Conservation (phyloP, 1,140 invertebrate species). For the Sarcophaga bullata region DNA sequence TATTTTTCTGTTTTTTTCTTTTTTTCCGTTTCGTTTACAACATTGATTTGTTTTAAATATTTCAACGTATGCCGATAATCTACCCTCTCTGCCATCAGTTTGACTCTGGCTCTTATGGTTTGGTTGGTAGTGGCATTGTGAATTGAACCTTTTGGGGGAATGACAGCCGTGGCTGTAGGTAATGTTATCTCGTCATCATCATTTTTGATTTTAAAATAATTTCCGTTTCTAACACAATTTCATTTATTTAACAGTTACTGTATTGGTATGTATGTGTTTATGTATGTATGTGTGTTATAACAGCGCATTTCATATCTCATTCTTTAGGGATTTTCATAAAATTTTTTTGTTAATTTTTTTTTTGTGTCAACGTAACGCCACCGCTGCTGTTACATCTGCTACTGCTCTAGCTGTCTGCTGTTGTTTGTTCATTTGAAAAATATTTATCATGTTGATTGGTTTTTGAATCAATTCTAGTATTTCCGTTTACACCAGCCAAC, state of each 20-base stretch:
- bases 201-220: constrained; percentile 41
- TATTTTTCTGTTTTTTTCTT: neutral
- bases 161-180: neutral
- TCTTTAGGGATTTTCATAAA: constrained; percentile 24
- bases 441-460: constrained; percentile 40
- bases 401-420: neutral
- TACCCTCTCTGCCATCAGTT: neutral
- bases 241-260: constrained; percentile 12
- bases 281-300: neutral
- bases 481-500: constrained; percentile 14
- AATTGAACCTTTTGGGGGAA: neutral
- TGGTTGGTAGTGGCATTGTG: neutral
- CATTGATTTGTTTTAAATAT: constrained; percentile 18
- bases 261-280: neutral
- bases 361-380: no score
- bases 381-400: neutral
- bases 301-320: constrained; percentile 10
- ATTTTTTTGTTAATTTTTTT: neutral
- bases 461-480: neutral
- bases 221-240: constrained; percentile 33
- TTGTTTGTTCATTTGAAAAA: constrained; percentile 26
- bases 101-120: no score
- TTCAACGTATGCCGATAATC: neutral
- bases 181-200: constrained; percentile 21
- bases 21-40: neutral